Evolutionary conservation across 2,888 invertebrate genomes (phyloP), one percentile per base, ranked within the genome.

Genomic region (Trichogramma dendrolimi): DNA sequence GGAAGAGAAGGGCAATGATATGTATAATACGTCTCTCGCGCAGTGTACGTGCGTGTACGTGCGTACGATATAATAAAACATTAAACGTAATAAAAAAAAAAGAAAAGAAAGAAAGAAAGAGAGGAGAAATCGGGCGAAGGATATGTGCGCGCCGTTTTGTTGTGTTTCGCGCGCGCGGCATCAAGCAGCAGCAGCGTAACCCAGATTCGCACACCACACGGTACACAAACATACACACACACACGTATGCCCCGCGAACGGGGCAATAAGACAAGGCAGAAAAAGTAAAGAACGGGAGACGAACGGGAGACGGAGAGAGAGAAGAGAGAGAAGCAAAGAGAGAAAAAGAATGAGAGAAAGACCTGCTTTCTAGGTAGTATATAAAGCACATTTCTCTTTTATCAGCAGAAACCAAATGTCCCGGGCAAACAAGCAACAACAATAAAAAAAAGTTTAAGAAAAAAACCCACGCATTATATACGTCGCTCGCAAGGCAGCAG

Each of bases 341-440:
- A 51, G 60, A 61, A 47, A 61, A 55, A 57, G 44, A 53, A 61
- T 69, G 68, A 69, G 61, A 62, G 61, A 71, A 72, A 79, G 79
- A 79, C 78, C 78, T 78, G 79, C 79, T 79, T 79, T 79, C 79
- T 79, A 79, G 78, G 72, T 76, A 75, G 74, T 27, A 27, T 27
- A 27, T 27, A 27, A 27, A 27, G 27, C 27, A 27, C 78, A 79
- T 79, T 79, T 79, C 79, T 79, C 78, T 78, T 27, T 79, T 78
- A 78, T 78, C 77, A 77, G 27, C 27, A 27, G 27, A 27, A 27
- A 27, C 27, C 27, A 2, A 27, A 27, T 27, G 27, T 27, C 27
- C 73, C 72, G 69, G 68, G 71, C 71, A 70, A 69, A 72, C 68
- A 6, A 6, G 27, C 27, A 27, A 27, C 27, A 27, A 27, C 27